Conservation (phyloP, 2,113 vertebrate species). For the Tragelaphus buxtoni region DNA sequence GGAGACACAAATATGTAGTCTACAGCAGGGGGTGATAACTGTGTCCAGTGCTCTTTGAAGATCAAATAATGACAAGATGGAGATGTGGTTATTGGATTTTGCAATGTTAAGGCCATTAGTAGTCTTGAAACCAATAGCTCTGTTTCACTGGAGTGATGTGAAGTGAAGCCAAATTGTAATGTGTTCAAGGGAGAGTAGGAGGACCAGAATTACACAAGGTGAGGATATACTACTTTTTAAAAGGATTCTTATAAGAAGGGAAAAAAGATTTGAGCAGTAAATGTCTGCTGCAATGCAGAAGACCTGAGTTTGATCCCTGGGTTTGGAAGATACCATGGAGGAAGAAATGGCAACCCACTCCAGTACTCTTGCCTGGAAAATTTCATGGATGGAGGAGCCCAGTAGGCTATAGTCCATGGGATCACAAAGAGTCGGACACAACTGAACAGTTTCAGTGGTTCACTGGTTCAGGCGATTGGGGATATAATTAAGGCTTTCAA, state of each 20-base stretch:
- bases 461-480: no score
- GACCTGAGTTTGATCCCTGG: no score
- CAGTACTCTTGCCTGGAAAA: no score
- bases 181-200: neutral
- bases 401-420: no score
- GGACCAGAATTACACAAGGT: neutral
- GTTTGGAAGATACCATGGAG: no score
- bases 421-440: no score
- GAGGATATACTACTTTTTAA: neutral
- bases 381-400: no score
- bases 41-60: neutral
- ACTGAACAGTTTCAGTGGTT: no score
- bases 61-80: neutral
- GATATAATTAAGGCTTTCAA: neutral
- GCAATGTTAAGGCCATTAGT: neutral
- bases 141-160: neutral
- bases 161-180: neutral
- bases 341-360: no score
- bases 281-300: no score
- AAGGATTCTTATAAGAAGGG: neutral
- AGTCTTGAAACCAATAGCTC: neutral
- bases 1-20: neutral
- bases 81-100: neutral
- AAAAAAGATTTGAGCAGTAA: neutral
- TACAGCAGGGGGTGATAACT: neutral